Conservation (phyloP, 2,888 invertebrate species). For the Polydrusus pterygomalis region DNA sequence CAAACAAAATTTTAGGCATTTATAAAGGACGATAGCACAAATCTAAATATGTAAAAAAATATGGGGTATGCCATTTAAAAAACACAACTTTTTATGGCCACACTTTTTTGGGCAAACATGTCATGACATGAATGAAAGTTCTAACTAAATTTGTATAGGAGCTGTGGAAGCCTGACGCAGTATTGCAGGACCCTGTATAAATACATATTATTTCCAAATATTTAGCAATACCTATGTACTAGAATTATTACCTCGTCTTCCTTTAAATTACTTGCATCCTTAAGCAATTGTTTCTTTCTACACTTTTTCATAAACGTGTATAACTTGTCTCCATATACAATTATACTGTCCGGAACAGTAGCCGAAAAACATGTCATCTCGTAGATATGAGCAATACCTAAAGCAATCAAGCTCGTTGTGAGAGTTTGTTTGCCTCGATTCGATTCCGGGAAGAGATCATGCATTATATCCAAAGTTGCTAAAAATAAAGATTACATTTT, state of each 20-base stretch:
- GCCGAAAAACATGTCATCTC: slow-evolving; percentile 76
- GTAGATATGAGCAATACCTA: slow-evolving; percentile 77
- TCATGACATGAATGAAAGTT: no score
- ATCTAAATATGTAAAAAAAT: no score
- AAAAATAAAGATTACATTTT: not conserved
- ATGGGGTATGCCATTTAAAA: no score
- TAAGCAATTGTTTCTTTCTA: slow-evolving; percentile 59
- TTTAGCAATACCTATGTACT: no score
- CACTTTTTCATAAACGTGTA: slow-evolving; percentile 72
- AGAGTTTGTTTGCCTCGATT: slow-evolving; percentile 73
- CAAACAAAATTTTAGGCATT: no score
- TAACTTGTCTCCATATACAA: slow-evolving; percentile 79
- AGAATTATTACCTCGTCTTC: slow-evolving; percentile 60
- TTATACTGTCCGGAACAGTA: slow-evolving; percentile 75
- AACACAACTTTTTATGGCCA: no score
- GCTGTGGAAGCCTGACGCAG: no score
- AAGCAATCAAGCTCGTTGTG: slow-evolving; percentile 76
- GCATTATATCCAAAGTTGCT: slow-evolving; percentile 63
- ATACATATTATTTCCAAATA: no score
- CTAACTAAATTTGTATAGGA: no score
- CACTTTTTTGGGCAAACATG: no score
- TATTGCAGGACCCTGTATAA: no score
- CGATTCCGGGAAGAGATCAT: slow-evolving; percentile 65
- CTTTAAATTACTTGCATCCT: slow-evolving; percentile 59
- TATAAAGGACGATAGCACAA: no score